Evolutionary conservation across 2,888 invertebrate species (phyloP), one percentile per base, ranked within the genome.

Genomic region (Mesodorylaimus sp.): DNA sequence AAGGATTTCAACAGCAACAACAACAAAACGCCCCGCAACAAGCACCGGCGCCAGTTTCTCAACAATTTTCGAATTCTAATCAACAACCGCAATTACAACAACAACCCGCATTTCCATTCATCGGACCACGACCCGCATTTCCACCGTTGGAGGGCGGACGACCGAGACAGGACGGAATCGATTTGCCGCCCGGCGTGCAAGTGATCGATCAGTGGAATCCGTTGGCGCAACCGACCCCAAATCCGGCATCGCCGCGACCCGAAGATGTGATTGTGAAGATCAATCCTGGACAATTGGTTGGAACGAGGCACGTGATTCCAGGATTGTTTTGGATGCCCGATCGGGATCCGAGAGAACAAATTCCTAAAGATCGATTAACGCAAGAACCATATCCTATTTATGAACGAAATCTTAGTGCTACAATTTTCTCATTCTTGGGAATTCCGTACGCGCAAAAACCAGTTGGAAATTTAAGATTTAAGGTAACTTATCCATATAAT

Each of bases 381-480:
- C 10, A 16, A 13, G 16, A 32, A 10, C 10, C 16, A 32, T n/a
- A n/a, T n/a, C n/a, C n/a, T n/a, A 32, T 13, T 32, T 32, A 32
- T 16, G 16, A 32, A 16, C 32, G 10, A 32, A 32, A 32, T 13
- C 32, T 10, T 32, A 16, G 10, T 16, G 10, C 32, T 10, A 32
- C 32, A 39, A 21, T 79, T 0, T 93, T 88, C 66, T 55, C 61
- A 1, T 64, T 64, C 50, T 72, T 93, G 46, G 93, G 93, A 0
- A 84, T 93, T 56, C 93, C 93, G 0, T 93, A 93, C 67, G 89
- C 93, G 0, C 76, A 82, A 63, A 87, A 91, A 41, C 91, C 91
- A 0, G 77, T 79, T 0, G 73, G 77, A 42, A 83, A 87, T 64
- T 83, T 85, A 44, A 53, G 70, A 32, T 67, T 70, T 47, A 61